These are phyloP conservation scores for Clarias pachynema DNA, from an alignment of 2,797 vertebrate species.

Conservation along the genomic window DNA sequence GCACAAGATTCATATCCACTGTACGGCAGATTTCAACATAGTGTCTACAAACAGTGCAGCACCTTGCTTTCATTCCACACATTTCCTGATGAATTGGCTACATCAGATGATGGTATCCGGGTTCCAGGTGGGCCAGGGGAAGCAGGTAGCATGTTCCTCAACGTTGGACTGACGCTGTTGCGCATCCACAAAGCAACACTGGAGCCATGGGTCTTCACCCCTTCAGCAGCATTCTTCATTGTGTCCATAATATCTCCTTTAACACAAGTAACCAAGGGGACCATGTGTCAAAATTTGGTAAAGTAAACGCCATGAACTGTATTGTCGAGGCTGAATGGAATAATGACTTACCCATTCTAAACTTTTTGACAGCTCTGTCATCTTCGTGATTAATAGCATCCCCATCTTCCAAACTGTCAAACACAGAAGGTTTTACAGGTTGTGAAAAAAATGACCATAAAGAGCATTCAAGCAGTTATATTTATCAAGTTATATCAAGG, in stretches of 20 bases:
- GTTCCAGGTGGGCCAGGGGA: constrained; percentile 60
- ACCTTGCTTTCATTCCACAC: constrained; percentile 66
- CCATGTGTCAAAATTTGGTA: background rate
- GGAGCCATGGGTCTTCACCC: constrained; percentile 74
- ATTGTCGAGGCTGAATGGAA: background rate
- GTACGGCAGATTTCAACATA: too few species aligned
- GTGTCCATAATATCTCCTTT: constrained; percentile 76
- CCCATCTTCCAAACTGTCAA: constrained; percentile 73
- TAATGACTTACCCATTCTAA: constrained; percentile 74
- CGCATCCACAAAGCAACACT: constrained; percentile 76
- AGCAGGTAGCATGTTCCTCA: constrained; percentile 68
- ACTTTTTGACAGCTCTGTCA: constrained; percentile 70
- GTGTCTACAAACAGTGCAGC: background rate
- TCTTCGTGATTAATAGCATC: constrained; percentile 67
- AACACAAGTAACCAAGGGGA: background rate
- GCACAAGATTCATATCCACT: background rate
- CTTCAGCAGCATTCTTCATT: constrained; percentile 76
- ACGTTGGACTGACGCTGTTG: constrained; percentile 69
- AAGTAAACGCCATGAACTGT: background rate
- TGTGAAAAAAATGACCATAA: background rate
- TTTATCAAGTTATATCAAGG: background rate
- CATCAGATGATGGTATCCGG: constrained; percentile 50
- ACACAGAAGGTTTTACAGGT: constrained; percentile 31
- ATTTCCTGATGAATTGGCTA: constrained; percentile 56
- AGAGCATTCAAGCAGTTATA: background rate